Evolutionary conservation across 2,888 invertebrate genomes (phyloP), one percentile per base, ranked within the genome.

Genomic region (Oegoconia quadripuncta): DNA sequence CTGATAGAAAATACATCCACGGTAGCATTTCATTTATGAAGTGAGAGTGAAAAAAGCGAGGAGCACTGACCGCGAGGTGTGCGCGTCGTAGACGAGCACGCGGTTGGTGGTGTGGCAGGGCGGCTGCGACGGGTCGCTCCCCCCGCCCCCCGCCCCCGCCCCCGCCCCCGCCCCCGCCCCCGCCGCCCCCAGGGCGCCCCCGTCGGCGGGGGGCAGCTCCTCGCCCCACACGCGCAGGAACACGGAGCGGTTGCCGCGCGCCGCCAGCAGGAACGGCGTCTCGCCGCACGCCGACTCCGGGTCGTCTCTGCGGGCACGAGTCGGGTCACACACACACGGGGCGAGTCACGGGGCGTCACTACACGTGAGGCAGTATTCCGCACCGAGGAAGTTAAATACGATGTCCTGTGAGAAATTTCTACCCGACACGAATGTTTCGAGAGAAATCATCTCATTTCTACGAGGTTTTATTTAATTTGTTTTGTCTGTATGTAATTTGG

Each of bases 181-280:
- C 54, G 91, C 90, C 12, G 90, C 76, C 52, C 90, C 90, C 42
- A 89, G 70, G 3, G 89, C 74, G n/a, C 3, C 91, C 89, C 57
- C 91, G 90, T 25, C 91, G 1, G 92, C 90, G 37, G 92, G 62
- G 50, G 93, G 91, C 49, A 95, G 68, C 61, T 93, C 92, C 50
- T 91, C 91, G 30, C 95, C 95, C 95, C 95, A 95, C 28, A 95
- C 94, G 50, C 95, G 89, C 41, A 96, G 84, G 69, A 94, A 95
- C 39, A 96, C 89, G 26, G 95, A 95, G 34, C 93, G 91, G 66
- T 95, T 95, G 46, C 93, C 91, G 44, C 93, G 90, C 1, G 95
- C 94, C 65, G 93, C 93, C 38, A 95, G 89, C 47, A 95, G 83
- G 93, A 95, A 95, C 3, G 95, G 94, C 40, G 92, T 79, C 41